phyloP scores from a whole-genome alignment of 2,113 vertebrate species.

The Meriones unguiculatus region DNA sequence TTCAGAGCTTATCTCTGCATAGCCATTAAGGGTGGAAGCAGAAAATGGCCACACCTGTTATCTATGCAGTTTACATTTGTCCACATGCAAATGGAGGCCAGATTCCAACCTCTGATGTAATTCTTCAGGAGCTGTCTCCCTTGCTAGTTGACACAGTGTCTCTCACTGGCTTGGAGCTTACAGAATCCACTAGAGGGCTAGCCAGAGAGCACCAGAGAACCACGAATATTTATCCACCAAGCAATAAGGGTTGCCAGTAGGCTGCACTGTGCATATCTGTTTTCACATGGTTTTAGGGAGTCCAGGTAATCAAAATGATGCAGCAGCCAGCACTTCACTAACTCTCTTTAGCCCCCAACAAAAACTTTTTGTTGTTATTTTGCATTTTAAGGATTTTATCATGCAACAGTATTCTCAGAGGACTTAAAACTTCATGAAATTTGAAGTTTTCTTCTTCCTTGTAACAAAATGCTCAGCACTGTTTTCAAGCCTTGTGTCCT shows the following conservation, averaged over 20 bases:
- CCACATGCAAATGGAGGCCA: too few species aligned
- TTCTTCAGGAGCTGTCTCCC: background rate
- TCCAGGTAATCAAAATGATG: background rate
- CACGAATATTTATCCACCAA: background rate
- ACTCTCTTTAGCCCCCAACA: background rate
- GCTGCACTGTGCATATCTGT: too few species aligned
- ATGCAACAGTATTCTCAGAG: background rate
- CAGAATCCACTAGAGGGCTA: background rate
- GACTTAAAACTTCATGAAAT: slow-evolving; percentile 11
- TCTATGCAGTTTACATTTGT: background rate
- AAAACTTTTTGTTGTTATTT: background rate
- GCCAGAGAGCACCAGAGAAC: background rate
- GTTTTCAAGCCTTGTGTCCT: background rate
- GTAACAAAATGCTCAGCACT: background rate
- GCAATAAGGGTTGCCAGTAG: too few species aligned
- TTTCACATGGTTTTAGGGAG: background rate
- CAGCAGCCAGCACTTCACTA: background rate
- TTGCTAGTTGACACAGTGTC: background rate
- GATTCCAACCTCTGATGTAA: background rate
- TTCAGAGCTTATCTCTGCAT: background rate
- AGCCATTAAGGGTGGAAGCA: background rate
- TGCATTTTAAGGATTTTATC: background rate
- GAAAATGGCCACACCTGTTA: background rate
- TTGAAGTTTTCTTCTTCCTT: background rate
- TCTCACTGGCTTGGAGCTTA: background rate